phyloP scores from a whole-genome alignment of 1,140 invertebrate species.

The Drosophila saltans region DNA sequence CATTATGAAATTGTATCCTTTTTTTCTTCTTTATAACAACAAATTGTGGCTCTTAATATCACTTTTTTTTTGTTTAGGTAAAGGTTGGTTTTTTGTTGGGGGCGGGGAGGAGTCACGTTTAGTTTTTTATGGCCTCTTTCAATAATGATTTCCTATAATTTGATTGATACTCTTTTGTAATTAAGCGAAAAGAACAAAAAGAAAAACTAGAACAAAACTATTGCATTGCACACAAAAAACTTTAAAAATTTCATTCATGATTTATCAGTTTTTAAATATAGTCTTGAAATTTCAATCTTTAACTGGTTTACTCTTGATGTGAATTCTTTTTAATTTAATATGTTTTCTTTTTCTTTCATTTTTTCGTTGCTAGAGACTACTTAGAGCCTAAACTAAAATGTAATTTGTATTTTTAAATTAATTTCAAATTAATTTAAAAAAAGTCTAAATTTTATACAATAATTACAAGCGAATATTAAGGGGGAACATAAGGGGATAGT shows the following conservation, averaged over 20 bases:
- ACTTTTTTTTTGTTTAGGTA: constrained; percentile 29
- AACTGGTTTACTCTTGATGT: constrained; percentile 35
- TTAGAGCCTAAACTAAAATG: constrained; percentile 39
- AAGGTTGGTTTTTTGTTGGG: not conserved
- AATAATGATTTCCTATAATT: constrained; percentile 31
- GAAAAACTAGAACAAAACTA: constrained; percentile 27
- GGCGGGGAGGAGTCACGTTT: not conserved
- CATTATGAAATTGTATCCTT: constrained; percentile 5
- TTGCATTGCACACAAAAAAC: constrained; percentile 50
- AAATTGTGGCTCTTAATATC: constrained; percentile 61
- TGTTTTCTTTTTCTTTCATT: constrained; percentile 2
- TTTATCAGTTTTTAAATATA: constrained; percentile 19
- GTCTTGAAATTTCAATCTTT: constrained; percentile 22
- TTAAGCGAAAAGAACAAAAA: constrained; percentile 20
- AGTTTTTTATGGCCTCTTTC: constrained; percentile 52
- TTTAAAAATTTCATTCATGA: constrained; percentile 36
- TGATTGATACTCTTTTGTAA: too few species aligned
- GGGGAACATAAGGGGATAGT: not conserved
- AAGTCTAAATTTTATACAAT: constrained; percentile 70
- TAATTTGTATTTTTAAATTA: constrained; percentile 67
- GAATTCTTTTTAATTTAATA: constrained; percentile 14
- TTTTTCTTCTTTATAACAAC: constrained; percentile 17
- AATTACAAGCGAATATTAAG: constrained; percentile 60
- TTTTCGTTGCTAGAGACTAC: constrained; percentile 41
- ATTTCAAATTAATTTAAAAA: constrained; percentile 80